Evolutionary conservation across 2,797 vertebrate species (phyloP).

Genomic region (Holocentrus rufus): DNA sequence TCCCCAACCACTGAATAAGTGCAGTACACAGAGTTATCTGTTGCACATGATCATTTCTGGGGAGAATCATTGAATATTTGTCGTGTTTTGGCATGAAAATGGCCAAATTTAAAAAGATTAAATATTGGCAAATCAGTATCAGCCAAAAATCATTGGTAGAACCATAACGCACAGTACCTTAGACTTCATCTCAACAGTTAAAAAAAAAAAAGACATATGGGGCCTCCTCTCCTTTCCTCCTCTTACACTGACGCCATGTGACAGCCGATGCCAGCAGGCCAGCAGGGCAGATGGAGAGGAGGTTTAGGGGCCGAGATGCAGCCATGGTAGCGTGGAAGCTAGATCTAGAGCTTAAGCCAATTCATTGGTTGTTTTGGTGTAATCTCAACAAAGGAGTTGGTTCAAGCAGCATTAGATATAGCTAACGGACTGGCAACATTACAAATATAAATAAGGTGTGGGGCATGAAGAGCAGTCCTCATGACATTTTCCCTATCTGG

Average conservation of each 20-base stretch:
- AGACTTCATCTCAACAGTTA: conserved; percentile 43
- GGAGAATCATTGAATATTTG: no score
- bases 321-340: conserved; percentile 64
- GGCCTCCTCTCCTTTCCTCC: conserved; percentile 39
- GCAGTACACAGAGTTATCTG: no score
- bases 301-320: conserved; percentile 55
- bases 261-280: conserved; percentile 50
- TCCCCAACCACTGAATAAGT: not conserved
- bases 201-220: conserved; percentile 47
- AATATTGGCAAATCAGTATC: conserved; percentile 5
- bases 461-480: conserved; percentile 60
- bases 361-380: conserved; percentile 40
- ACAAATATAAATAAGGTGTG: conserved; percentile 69
- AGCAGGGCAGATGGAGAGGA: conserved; percentile 49
- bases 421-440: conserved; percentile 68
- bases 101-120: conserved; percentile 9
- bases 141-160: conserved; percentile 18
- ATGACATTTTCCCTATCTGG: conserved; percentile 96
- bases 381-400: conserved; percentile 46
- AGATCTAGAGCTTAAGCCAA: conserved; percentile 56
- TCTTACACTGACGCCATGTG: conserved; percentile 55
- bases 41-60: no score
- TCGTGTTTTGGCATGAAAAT: no score
- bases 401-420: conserved; percentile 57
- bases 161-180: conserved; percentile 39